Evolutionary conservation across 1,140 invertebrate genomes (phyloP), one percentile per base, ranked within the genome.

Genomic region (Diabrotica virgifera): DNA sequence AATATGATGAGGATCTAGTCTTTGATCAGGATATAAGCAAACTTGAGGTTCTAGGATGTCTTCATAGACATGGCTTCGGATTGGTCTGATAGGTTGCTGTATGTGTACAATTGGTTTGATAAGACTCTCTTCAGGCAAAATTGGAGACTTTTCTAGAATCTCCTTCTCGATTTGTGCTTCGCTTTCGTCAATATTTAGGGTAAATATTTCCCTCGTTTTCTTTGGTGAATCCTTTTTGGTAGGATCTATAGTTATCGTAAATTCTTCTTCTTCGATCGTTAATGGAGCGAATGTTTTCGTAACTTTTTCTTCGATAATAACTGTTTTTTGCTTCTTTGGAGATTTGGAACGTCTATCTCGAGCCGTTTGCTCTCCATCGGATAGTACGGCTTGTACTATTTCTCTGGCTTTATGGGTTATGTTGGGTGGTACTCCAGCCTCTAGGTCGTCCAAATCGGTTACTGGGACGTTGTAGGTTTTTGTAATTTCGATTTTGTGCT

Each of bases 261-360:
- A 75, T 56, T 75, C 72, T 65, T 73, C 75, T 61, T 69, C 69
- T 66, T 76, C 70, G 35, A 74, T 70, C 7, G 74, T 64, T 13
- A 70, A 60, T 5, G 75, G 75, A 52, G 68, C 59, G 36, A 75
- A 69, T 7, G 66, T 72, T 60, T 73, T 76, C 6, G 57, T 70
- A 11, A 77, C 52, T 69, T 74, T 64, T 67, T 77, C 69, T 9
- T 72, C 67, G 0, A 73, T 51, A 37, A 70, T 62, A 54, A 71
- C 46, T 6, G 63, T 67, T 62, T 68, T 54, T 52, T 62, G 64
- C 67, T 72, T 64, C 50, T 64, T 70, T 5, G 64, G 24, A 59
- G 69, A 69, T 6, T 58, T 61, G 4, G 56, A n/a, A 10, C 51
- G 62, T 65, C 69, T 71, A 12, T 70, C 59, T 56, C 57, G 63